These are phyloP conservation scores for Acanthococcus lagerstroemiae DNA, from an alignment of 2,888 invertebrate species.

Conservation along the genomic window DNA sequence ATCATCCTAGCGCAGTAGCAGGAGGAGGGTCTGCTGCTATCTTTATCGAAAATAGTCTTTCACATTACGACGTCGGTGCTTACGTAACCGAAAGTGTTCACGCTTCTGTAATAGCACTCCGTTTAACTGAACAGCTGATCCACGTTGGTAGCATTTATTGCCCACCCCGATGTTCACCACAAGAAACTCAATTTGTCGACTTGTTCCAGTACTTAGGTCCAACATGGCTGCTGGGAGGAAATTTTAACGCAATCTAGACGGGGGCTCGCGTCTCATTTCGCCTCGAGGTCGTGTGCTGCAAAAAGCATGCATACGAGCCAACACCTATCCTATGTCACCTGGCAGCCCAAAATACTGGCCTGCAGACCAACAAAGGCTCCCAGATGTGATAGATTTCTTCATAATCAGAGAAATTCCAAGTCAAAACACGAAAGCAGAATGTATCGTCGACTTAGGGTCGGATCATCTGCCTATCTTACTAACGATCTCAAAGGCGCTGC, in stretches of 20 bases:
- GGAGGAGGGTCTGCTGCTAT: too few species aligned
- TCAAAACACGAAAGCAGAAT: not conserved
- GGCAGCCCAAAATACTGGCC: constrained; percentile 15
- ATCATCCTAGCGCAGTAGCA: not conserved
- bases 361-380: not conserved
- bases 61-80: not conserved
- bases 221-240: constrained; percentile 1
- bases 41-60: not conserved
- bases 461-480: constrained; percentile 16
- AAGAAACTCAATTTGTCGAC: not conserved
- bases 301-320: not conserved
- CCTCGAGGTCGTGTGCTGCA: constrained; percentile 11
- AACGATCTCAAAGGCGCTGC: not conserved
- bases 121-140: not conserved
- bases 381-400: constrained; percentile 18
- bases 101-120: not conserved
- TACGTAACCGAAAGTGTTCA: not conserved
- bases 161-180: constrained; percentile 4
- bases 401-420: not conserved
- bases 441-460: constrained; percentile 3
- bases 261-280: not conserved
- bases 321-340: constrained; percentile 3
- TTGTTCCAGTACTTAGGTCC: constrained; percentile 4
- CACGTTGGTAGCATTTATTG: constrained; percentile 2
- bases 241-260: constrained; percentile 10